Conservation (phyloP, 2,888 invertebrate genomes). For the Megalurothrips usitatus region DNA sequence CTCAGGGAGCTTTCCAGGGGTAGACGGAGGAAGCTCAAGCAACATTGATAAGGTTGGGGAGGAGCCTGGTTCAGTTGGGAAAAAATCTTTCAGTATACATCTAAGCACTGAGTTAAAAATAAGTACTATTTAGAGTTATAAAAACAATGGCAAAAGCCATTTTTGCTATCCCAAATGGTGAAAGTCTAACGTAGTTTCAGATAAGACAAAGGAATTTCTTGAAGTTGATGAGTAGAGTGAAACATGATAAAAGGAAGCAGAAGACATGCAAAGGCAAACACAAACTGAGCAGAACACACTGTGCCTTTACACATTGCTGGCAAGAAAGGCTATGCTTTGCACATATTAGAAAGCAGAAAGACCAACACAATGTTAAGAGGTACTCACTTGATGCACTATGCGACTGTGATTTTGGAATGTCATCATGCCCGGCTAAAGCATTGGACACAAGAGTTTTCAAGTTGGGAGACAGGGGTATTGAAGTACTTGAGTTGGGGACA, state of each 20-base stretch:
- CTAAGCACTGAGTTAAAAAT: not conserved
- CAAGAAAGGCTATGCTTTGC: not conserved
- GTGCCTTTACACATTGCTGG: not conserved
- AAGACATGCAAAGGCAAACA: not conserved
- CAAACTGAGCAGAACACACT: not conserved
- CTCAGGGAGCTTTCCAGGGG: conserved; percentile 44
- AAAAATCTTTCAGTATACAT: conserved; percentile 24
- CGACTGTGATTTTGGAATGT: conserved; percentile 38
- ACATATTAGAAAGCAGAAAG: conserved; percentile 18
- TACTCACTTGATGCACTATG: conserved; percentile 54
- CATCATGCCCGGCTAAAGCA: conserved; percentile 46
- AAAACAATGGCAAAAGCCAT: not conserved
- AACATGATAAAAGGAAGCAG: not conserved
- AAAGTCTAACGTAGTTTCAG: not conserved
- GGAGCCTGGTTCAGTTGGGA: conserved; percentile 50
- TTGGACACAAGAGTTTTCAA: conserved; percentile 52
- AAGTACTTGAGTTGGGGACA: conserved; percentile 33
- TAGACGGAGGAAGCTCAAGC: conserved; percentile 54
- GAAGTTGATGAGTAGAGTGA: not conserved
- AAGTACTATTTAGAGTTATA: not conserved
- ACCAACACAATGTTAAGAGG: not conserved
- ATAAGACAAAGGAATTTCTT: not conserved
- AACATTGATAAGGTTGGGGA: conserved; percentile 73
- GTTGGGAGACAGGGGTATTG: conserved; percentile 47
- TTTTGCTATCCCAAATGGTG: not conserved